Conservation (phyloP, 2,797 vertebrate genomes). For the Helostoma temminkii region DNA sequence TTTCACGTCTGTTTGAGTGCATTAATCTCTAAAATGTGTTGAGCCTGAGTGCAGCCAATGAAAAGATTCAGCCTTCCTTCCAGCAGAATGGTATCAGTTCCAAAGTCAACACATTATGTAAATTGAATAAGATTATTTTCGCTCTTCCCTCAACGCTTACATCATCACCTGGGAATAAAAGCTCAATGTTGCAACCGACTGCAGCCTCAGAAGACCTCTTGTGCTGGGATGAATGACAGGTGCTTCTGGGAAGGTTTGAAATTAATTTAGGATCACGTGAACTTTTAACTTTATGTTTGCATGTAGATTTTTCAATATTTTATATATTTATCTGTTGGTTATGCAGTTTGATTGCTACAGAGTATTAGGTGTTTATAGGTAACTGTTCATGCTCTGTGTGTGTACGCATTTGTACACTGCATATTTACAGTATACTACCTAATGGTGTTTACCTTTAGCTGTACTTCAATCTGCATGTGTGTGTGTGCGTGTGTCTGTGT, state of each 20-base stretch:
- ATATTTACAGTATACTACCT: too few species aligned
- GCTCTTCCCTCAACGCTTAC: conserved; percentile 73
- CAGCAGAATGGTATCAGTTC: conserved; percentile 67
- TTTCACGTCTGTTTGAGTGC: conserved; percentile 68
- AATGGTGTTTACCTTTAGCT: too few species aligned
- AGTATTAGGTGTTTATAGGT: background rate
- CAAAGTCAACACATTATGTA: conserved; percentile 85
- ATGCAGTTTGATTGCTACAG: background rate
- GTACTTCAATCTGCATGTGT: background rate
- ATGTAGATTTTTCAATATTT: background rate
- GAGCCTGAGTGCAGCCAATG: conserved; percentile 67
- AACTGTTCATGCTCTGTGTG: background rate
- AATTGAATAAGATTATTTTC: conserved; percentile 78
- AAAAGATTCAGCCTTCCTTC: conserved; percentile 63
- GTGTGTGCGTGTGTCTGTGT: conserved; percentile 10
- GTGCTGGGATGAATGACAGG: conserved; percentile 43
- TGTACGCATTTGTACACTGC: background rate
- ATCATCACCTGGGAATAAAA: conserved; percentile 78
- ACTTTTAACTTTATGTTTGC: background rate
- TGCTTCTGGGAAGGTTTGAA: conserved; percentile 46
- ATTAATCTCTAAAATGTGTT: conserved; percentile 80
- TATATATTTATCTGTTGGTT: background rate
- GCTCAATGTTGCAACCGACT: conserved; percentile 48
- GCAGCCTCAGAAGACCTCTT: conserved; percentile 56
- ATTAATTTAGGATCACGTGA: conserved; percentile 2